phyloP scores from a whole-genome alignment of 2,888 invertebrate genomes.

The Osedax fenrisi region DNA sequence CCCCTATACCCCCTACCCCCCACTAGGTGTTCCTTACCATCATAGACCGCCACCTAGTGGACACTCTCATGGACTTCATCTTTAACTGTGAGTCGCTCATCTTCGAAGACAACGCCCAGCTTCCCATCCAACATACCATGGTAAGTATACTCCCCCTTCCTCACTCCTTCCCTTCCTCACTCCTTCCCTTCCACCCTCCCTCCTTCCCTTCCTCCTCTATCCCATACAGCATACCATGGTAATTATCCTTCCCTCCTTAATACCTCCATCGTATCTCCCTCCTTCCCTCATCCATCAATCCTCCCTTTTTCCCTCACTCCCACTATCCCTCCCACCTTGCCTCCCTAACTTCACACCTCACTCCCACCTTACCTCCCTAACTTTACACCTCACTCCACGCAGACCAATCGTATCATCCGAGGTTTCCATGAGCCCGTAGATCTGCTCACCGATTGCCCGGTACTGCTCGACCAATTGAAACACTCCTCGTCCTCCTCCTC shows the following conservation, averaged over 20 bases:
- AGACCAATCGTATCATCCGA: not conserved
- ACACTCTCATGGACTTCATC: constrained; percentile 74
- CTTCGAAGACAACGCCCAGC: not conserved
- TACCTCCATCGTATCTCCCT: not conserved
- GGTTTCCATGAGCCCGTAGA: not conserved
- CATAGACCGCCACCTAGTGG: constrained; percentile 76
- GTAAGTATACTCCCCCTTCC: not conserved
- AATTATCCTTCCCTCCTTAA: not conserved
- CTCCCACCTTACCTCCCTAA: too few relatives aligned
- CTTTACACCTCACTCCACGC: too few relatives aligned
- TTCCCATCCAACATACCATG: too few relatives aligned
- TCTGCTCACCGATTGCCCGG: not conserved
- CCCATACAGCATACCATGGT: too few relatives aligned
- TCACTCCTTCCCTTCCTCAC: not conserved
- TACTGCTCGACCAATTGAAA: not conserved
- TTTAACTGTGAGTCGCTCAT: constrained; percentile 61
- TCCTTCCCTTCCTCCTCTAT: not conserved
- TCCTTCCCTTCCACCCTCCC: too few relatives aligned
- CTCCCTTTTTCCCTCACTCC: too few relatives aligned
- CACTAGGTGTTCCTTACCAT: constrained; percentile 71
- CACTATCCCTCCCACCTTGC: too few relatives aligned
- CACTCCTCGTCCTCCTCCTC: not conserved
- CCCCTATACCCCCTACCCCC: constrained; percentile 72
- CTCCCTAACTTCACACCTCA: too few relatives aligned
- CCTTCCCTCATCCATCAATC: too few relatives aligned